Base-by-base conservation (phyloP, 2,888 invertebrate species). In the Amphipoea oculea region DNA sequence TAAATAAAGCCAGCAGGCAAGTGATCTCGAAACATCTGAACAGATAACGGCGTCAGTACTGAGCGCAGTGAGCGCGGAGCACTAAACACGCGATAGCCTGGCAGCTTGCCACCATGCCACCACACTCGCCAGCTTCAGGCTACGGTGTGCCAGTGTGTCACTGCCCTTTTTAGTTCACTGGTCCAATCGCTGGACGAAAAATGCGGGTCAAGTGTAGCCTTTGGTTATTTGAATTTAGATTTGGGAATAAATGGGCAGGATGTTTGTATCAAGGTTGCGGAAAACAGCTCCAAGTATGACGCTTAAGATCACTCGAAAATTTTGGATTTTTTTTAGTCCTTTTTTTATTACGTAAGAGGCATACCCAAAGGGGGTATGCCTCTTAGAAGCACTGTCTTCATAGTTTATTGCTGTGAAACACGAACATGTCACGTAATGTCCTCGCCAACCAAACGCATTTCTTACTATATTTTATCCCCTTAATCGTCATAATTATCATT, bases 51-150 rank as follows among this genome's bases (percentile, higher is more conserved):
- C 45, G 12, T 42, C 51, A 51, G 77, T 71, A 62, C 68, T 68
- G 68, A 71, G 78, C 48, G 36, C 67, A 40, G 67, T 29, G 66
- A 81, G 76, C 77, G 45, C 45, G 60, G 20, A 45, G 67, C 77
- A 74, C 82, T 85, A 77, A 73, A 68, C 73, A 63, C 63, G 77
- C 77, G 86, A 84, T 81, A 81, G 67, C n/a, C 85, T 88, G 87
- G 86, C 88, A 86, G 42, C 9, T 63, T 86, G 88, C 88, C 87
- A 86, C 74, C 48, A 51, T 17, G n/a, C 68, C n/a, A 67, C 42
- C 57, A 29, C 29, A 17, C 42, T 54, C 11, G 11, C 76, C 23
- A 23, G 51, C 42, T 7, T 12, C 71, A 20, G 17, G n/a, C 23
- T 6, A 48, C 54, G 45, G 23, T 63, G 68, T 23, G 40, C 62